A percentile compares a stretch with the other conserved stretches of the same genome.
These are phyloP conservation scores for Fistularia commersonii DNA, from an alignment of 2,797 vertebrate genomes.

Conservation along the genomic window DNA sequence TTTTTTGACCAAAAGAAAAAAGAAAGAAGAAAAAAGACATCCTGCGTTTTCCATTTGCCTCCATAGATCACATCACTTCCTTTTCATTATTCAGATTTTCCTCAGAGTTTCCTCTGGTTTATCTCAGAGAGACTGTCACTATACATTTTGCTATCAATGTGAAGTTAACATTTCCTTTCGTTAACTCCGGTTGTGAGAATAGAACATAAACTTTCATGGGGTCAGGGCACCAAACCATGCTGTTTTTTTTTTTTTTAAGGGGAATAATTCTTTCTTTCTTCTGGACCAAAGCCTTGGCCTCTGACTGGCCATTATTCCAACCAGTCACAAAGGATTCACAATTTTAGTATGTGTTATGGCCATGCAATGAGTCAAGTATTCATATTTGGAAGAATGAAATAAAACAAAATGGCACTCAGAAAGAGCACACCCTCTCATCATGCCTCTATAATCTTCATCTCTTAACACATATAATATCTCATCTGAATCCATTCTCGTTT, in stretches of 20 bases:
- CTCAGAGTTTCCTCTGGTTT: conserved; percentile 1
- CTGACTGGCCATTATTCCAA: conserved; percentile 1
- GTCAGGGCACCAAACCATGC: too few species aligned
- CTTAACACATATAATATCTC: background rate
- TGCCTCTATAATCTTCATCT: background rate
- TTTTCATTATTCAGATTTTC: conserved; percentile 22
- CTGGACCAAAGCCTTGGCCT: conserved; percentile 5
- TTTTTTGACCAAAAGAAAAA: conserved; percentile 9
- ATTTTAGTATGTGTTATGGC: conserved; percentile 12
- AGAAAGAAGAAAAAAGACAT: too few species aligned
- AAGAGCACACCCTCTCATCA: background rate
- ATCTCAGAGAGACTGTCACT: background rate
- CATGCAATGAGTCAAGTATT: background rate
- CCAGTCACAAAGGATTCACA: conserved; percentile 6
- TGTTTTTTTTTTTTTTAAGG: background rate
- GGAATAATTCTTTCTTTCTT: conserved; percentile 18
- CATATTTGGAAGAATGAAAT: conserved; percentile 14
- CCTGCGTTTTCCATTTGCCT: background rate
- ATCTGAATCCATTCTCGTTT: too few species aligned
- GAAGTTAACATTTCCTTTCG: background rate
- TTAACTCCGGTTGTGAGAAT: conserved; percentile 1
- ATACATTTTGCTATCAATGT: conserved; percentile 7
- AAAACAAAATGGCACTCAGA: conserved; percentile 4
- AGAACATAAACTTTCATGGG: too few species aligned
- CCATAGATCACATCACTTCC: conserved; percentile 10